Base-by-base conservation (phyloP, 2,113 vertebrate species). In the Cranoglanis bouderius region DNA sequence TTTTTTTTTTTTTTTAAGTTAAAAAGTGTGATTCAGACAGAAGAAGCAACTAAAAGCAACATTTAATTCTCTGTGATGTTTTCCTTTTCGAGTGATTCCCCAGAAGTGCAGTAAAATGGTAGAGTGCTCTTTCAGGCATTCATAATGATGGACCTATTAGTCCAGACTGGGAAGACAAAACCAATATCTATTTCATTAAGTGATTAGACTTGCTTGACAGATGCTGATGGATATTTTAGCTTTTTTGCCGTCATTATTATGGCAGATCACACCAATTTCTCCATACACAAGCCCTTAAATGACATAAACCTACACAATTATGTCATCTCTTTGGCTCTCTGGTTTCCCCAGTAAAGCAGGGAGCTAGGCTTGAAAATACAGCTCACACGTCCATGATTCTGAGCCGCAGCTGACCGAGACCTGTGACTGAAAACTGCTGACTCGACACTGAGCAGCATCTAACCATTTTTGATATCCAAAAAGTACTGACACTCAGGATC, bases 341-440 rank as follows among this genome's bases (percentile, higher is more conserved):
- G 84, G 55, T 65, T 87, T 53, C 7, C 32, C 19, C 59, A 81
- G 24, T 81, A 63, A 81, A 35, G 38, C 38, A 38, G 18, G 51
- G 55, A 43, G 32, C 51, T 86, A 35, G 26, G 53, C 35, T 57
- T 40, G 85, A 51, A 57, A 75, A 55, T 38, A 16, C 32, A 59
- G 32, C 55, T 82, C 32, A 35, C 46, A 55, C 16, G n/a, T 81
- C 49, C 49, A 53, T 55, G 49, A 81, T 19, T 81, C 46, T 80
- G 77, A 80, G 77, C 77, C 10, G 0, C 7, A 81, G 49, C 46
- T 84, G 85, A 84, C 89, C 82, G 61, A 65, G 35, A 74, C 65
- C 67, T 88, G 86, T 88, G 59, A 89, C 81, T 49, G 12, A 82
- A 82, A 65, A 61, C 85, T 81, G 87, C 81, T 87, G 78, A 90